phyloP scores from a whole-genome alignment of 2,113 vertebrate species.

The Condylura cristata region DNA sequence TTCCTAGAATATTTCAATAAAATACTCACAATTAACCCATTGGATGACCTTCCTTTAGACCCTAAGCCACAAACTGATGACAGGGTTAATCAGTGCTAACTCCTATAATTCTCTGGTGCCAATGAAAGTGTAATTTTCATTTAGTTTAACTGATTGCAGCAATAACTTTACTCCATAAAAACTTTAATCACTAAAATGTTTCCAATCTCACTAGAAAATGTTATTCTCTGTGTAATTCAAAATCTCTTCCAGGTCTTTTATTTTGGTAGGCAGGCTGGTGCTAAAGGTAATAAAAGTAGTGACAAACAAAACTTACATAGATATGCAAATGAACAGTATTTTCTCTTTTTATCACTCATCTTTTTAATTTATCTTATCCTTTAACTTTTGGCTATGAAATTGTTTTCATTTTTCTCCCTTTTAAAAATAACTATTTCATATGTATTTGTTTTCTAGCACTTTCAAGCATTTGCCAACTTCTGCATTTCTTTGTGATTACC shows the following conservation, averaged over 20 bases:
- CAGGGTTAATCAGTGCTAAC: background rate
- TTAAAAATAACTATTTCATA: conserved; percentile 29
- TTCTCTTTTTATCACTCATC: background rate
- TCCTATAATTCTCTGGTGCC: background rate
- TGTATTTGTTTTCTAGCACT: conserved; percentile 28
- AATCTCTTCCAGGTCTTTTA: background rate
- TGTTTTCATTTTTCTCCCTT: background rate
- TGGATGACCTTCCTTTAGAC: background rate
- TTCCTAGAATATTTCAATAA: conserved; percentile 25
- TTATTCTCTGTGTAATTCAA: background rate
- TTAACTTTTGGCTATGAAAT: background rate
- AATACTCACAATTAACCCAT: background rate
- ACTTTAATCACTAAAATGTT: background rate
- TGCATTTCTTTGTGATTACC: conserved; percentile 34
- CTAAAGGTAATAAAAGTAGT: background rate
- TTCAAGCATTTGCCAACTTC: background rate
- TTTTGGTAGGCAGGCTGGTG: background rate
- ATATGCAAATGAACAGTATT: background rate
- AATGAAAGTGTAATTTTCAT: background rate
- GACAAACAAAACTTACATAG: background rate
- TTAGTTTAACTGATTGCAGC: background rate
- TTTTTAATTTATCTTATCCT: conserved; percentile 12
- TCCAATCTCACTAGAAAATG: background rate
- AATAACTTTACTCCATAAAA: background rate
- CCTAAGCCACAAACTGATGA: background rate